These are phyloP conservation scores for Corynorhinus townsendii DNA, from an alignment of 2,113 vertebrate species.

Conservation along the genomic window DNA sequence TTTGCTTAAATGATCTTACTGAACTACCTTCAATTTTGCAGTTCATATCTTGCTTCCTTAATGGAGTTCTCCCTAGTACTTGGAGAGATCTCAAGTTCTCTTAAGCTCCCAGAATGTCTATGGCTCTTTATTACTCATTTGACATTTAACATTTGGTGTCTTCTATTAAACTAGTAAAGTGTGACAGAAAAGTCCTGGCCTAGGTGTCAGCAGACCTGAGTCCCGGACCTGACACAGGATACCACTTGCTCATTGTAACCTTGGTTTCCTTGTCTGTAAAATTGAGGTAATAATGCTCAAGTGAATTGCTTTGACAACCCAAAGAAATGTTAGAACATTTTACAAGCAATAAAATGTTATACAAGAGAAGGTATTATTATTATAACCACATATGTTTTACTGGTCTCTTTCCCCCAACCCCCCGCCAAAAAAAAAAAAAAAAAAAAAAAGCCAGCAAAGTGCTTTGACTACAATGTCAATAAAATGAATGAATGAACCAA, in stretches of 20 bases:
- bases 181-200: background rate
- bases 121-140: background rate
- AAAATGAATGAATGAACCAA: background rate
- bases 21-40: background rate
- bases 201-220: background rate
- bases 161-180: background rate
- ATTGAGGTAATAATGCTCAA: constrained; percentile 13
- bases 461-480: background rate
- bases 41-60: background rate
- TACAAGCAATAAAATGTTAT: constrained; percentile 41
- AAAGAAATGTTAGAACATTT: constrained; percentile 50
- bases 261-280: constrained; percentile 47
- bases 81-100: background rate
- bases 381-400: constrained; percentile 14
- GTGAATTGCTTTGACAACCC: constrained; percentile 30
- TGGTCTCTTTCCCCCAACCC: background rate
- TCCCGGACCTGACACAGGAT: background rate
- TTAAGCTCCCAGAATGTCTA: background rate
- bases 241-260: background rate
- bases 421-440: no score
- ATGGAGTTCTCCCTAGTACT: background rate
- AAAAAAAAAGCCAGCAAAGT: background rate
- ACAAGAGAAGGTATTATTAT: background rate
- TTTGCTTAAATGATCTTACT: background rate
- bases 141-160: background rate